Percentiles rank a stretch among this genome's conserved stretches.
phyloP scores from a whole-genome alignment of 2,113 vertebrate genomes.

The Brachypodius melanocephalos region DNA sequence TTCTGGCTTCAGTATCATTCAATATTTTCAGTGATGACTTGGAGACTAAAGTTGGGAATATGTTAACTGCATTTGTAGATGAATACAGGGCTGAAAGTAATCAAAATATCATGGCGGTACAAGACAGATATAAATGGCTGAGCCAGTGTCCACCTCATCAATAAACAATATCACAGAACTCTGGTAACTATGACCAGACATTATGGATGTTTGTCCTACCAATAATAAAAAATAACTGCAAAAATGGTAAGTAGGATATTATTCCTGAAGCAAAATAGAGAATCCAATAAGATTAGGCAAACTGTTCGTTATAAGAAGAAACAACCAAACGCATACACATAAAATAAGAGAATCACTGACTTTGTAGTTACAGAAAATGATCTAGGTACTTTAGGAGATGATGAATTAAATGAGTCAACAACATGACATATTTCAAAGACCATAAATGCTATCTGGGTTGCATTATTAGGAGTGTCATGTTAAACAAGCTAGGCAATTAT shows the following conservation, averaged over 20 bases:
- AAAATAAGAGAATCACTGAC: not conserved
- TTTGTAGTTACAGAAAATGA: not conserved
- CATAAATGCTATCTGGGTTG: slow-evolving; percentile 17
- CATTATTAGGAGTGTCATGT: slow-evolving; percentile 55
- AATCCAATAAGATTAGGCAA: not conserved
- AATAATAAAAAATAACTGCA: not conserved
- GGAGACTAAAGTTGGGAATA: slow-evolving; percentile 25
- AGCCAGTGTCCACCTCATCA: not conserved
- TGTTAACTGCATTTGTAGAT: slow-evolving; percentile 20
- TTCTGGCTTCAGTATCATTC: slow-evolving; percentile 39
- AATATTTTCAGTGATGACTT: slow-evolving; percentile 64
- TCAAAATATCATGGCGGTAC: not conserved
- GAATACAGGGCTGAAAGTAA: slow-evolving; percentile 14
- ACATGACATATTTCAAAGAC: slow-evolving; percentile 54
- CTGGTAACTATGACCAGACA: not conserved
- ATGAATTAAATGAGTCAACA: slow-evolving; percentile 64
- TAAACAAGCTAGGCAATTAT: slow-evolving; percentile 63
- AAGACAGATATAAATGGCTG: not conserved
- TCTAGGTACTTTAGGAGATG: slow-evolving; percentile 26
- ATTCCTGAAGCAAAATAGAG: not conserved
- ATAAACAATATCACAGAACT: not conserved
- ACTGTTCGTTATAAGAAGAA: not conserved
- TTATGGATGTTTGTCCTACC: not conserved
- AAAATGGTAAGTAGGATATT: not conserved
- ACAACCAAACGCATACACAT: not conserved